Conservation (phyloP, 2,113 vertebrate species). For the Gallinago undulata region DNA sequence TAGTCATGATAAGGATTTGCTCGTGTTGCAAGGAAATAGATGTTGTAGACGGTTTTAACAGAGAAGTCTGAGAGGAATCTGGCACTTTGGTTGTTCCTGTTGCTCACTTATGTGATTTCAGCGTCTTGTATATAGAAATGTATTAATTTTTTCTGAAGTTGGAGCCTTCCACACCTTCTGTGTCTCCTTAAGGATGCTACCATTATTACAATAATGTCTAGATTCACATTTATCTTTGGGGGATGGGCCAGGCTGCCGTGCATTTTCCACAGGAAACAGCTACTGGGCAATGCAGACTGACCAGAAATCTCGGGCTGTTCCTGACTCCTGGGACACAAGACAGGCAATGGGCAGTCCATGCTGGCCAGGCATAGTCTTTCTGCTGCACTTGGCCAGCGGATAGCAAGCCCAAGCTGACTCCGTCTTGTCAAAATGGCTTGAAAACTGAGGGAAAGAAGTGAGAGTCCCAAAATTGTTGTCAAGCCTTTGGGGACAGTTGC, state of each 20-base stretch:
- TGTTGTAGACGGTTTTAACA: background rate
- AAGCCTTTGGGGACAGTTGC: background rate
- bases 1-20: background rate
- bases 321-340: background rate
- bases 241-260: background rate
- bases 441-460: background rate
- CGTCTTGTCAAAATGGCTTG: background rate
- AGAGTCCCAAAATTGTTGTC: background rate
- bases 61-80: background rate
- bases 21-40: background rate
- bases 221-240: background rate
- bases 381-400: background rate
- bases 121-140: background rate
- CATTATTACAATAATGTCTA: background rate
- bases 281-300: background rate
- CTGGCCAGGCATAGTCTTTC: background rate
- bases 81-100: background rate
- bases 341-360: accelerated
- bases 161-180: background rate
- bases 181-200: background rate
- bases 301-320: background rate
- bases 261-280: background rate
- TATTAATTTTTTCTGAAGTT: background rate
- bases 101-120: background rate
- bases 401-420: background rate